Evolutionary conservation across 2,888 invertebrate species (phyloP), one percentile per base, ranked within the genome.

Genomic region (Diadegma fenestrale): DNA sequence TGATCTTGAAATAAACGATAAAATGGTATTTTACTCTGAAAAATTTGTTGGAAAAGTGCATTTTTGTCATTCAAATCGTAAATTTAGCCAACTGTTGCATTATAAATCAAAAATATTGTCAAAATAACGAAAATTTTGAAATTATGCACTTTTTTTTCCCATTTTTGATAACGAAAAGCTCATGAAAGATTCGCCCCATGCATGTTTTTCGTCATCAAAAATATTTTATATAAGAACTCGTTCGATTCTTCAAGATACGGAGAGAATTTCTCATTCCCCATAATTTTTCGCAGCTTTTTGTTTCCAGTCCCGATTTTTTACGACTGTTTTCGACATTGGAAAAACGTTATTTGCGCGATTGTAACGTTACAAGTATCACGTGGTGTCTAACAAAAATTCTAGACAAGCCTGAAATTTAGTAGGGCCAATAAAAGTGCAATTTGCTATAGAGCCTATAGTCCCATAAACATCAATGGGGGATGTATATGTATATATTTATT

Each of bases 401-500:
- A 7, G 64, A 22, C 14, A 48, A 19, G 22, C 17, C 41, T 51
- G 12, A 77, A 77, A 41, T 77, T 51, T 51, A 66, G 51, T 19
- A 22, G 45, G 51, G 37, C 26, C 30, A 64, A n/a, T 77, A 51
- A 77, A 77, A 77, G 17, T 66, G 51, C 76, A 77, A 66, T 77
- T 66, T 77, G 51, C 76, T 66, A 22, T 54, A 51, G 66, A 33
- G 66, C 66, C 51, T 63, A 64, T 51, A 51, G 41, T 51, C 66
- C 41, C 66, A 77, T 77, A 77, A 77, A 77, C 51, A 64, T 51
- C 76, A 48, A 71, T 30, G 37, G 14, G 41, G 14, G 68, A 58
- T 54, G 37, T n/a, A 54, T 63, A 37, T 48, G 30, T 68, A 6
- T 41, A 30, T 22, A 26, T 48, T 68, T 48, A 48, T 68, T 10